Evolutionary conservation across 2,113 vertebrate species (phyloP).

Genomic region (Oenanthe melanoleuca): DNA sequence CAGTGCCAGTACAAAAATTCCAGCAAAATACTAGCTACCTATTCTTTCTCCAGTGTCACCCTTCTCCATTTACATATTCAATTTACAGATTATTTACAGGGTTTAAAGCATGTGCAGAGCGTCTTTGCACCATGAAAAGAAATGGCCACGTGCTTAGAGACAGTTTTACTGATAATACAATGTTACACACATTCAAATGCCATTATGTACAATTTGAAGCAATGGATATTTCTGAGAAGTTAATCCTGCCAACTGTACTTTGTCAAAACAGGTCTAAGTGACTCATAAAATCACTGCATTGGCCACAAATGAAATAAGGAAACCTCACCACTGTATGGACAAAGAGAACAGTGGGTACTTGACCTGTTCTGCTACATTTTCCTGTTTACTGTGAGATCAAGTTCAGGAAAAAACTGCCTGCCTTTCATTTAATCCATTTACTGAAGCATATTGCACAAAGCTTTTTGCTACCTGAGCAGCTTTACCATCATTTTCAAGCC

Average conservation of each 20-base stretch:
- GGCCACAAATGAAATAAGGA: background rate
- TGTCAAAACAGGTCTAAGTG: background rate
- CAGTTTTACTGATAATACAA: background rate
- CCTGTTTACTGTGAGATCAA: background rate
- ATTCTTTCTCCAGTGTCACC: background rate
- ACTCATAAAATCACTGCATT: background rate
- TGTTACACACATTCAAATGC: background rate
- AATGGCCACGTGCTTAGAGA: background rate
- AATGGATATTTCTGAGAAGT: background rate
- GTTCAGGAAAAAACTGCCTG: background rate
- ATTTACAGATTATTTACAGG: background rate
- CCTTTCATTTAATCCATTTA: conserved; percentile 15
- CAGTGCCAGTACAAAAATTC: background rate
- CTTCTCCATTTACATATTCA: background rate
- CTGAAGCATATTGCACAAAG: background rate
- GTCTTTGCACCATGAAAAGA: background rate
- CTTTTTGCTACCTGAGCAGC: background rate
- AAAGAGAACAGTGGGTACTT: background rate
- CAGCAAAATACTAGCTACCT: background rate
- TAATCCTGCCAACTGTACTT: background rate
- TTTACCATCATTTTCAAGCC: conserved; percentile 26
- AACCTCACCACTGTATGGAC: background rate
- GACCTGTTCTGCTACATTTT: background rate
- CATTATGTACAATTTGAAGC: background rate
- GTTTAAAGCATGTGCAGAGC: background rate